Conservation (phyloP, 1,140 invertebrate species). For the Drosophila subpulchrella region DNA sequence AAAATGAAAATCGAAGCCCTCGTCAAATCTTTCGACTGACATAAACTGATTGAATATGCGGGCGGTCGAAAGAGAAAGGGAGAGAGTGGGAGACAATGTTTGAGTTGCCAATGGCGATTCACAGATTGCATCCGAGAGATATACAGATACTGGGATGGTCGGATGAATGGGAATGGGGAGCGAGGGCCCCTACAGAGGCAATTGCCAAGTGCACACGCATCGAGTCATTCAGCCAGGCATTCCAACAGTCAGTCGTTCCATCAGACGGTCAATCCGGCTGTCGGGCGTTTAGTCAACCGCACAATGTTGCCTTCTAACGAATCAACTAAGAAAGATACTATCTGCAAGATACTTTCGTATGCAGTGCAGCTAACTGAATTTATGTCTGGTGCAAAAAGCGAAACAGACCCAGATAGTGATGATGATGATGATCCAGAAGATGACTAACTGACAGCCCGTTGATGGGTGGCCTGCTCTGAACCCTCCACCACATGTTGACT, state of each 20-base stretch:
- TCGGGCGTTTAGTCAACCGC: constrained; percentile 68
- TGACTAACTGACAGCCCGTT: constrained; percentile 51
- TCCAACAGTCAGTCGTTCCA: constrained; percentile 11
- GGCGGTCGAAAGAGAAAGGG: constrained; percentile 27
- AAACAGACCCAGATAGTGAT: constrained; percentile 28
- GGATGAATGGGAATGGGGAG: background rate
- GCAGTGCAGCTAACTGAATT: constrained; percentile 77
- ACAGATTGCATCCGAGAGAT: constrained; percentile 43
- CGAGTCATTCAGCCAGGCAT: constrained; percentile 44
- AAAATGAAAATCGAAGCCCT: constrained; percentile 39
- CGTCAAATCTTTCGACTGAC: constrained; percentile 58
- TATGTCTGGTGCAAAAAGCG: constrained; percentile 61
- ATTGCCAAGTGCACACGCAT: constrained; percentile 69
- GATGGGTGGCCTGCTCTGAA: constrained; percentile 69
- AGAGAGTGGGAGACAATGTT: constrained; percentile 7
- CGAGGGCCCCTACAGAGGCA: constrained; percentile 33
- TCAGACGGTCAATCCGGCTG: constrained; percentile 41
- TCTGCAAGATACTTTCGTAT: constrained; percentile 78
- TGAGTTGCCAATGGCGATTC: constrained; percentile 32
- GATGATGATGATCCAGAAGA: constrained; percentile 22
- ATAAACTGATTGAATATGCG: constrained; percentile 76
- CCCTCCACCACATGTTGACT: constrained; percentile 34
- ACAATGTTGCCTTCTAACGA: constrained; percentile 69
- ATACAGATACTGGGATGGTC: constrained; percentile 6
- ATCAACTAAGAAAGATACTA: constrained; percentile 54